Evolutionary conservation across 2,797 vertebrate genomes (phyloP).

Genomic region (Gobio occitaniae): DNA sequence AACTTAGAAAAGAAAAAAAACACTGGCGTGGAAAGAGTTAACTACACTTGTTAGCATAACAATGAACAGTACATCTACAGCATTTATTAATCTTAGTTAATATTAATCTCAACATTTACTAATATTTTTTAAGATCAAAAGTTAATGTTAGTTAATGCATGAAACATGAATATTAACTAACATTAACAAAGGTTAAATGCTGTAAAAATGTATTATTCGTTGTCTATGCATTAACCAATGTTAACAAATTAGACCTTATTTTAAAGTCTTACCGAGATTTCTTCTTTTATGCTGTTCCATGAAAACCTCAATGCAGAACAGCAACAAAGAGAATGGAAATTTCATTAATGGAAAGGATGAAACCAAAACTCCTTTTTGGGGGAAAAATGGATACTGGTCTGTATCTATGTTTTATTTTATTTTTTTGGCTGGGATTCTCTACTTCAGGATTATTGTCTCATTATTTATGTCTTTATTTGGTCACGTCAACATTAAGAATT

Average conservation of each 20-base stretch:
- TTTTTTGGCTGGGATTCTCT: not conserved
- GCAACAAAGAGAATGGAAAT: slow-evolving; percentile 31
- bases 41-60: not conserved
- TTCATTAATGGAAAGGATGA: slow-evolving; percentile 10
- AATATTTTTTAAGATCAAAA: not conserved
- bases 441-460: not conserved
- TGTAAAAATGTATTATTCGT: not conserved
- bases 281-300: not conserved
- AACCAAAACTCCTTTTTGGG: slow-evolving; percentile 1
- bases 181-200: not conserved
- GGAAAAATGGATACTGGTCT: not conserved
- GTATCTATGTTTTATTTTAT: not conserved
- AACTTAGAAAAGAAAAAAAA: too few species aligned
- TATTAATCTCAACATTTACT: not conserved
- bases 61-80: not conserved
- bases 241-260: not conserved
- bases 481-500: not conserved
- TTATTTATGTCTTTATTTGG: slow-evolving; percentile 1
- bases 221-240: not conserved
- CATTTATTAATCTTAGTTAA: not conserved
- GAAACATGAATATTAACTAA: not conserved
- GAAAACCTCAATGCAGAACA: slow-evolving; percentile 36
- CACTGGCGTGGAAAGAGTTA: not conserved
- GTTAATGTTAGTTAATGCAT: not conserved
- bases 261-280: not conserved